phyloP scores from a whole-genome alignment of 1,140 invertebrate genomes.

The Trialeurodes vaporariorum region DNA sequence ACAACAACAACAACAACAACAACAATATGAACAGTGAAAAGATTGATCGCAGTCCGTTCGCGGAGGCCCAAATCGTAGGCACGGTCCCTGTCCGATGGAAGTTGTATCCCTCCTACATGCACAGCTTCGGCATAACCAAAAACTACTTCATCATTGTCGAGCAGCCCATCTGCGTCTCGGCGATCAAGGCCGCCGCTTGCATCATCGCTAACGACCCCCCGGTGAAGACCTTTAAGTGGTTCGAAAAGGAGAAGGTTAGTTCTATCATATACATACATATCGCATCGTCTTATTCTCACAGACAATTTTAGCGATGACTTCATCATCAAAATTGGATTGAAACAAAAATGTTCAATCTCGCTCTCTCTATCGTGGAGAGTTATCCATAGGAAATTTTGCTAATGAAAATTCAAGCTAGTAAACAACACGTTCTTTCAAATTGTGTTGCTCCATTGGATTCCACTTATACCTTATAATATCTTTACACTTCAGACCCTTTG shows the following conservation, averaged over 20 bases:
- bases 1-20: neutral
- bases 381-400: no score
- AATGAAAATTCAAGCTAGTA: no score
- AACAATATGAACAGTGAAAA: neutral
- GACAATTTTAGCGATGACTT: no score
- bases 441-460: no score
- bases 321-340: no score
- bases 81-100: constrained; percentile 55
- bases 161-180: constrained; percentile 61
- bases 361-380: no score
- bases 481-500: no score
- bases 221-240: constrained; percentile 52
- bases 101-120: constrained; percentile 72
- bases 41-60: neutral
- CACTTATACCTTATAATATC: no score
- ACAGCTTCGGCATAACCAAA: constrained; percentile 74
- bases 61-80: constrained; percentile 14
- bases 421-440: no score
- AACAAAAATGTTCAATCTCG: no score
- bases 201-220: constrained; percentile 51
- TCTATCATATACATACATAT: no score
- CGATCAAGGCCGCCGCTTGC: constrained; percentile 42
- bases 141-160: constrained; percentile 76
- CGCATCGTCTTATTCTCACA: no score
- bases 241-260: constrained; percentile 50